A percentile compares a stretch with the other conserved stretches of the same genome.
phyloP scores from a whole-genome alignment of 2,113 vertebrate species.

The Crotalus horridus region DNA sequence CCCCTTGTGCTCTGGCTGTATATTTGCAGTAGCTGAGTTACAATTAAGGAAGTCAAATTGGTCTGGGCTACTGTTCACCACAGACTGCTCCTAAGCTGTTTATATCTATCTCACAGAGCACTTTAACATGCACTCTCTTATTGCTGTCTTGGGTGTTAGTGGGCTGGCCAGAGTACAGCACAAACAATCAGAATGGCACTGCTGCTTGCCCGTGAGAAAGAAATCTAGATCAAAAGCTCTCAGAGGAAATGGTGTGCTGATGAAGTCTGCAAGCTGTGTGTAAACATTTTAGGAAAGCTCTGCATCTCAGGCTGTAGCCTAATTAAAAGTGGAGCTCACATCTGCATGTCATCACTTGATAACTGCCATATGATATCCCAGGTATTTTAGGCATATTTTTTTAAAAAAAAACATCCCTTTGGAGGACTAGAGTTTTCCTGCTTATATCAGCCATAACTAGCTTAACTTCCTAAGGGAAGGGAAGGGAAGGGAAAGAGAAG shows the following conservation, averaged over 20 bases:
- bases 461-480: not conserved
- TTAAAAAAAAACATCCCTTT: not conserved
- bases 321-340: not conserved
- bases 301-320: not conserved
- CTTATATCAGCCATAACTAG: not conserved
- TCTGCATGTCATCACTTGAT: not conserved
- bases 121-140: not conserved
- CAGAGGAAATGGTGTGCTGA: not conserved
- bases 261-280: not conserved
- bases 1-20: not conserved
- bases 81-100: constrained; percentile 7
- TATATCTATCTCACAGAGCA: constrained; percentile 1
- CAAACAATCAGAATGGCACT: constrained; percentile 5
- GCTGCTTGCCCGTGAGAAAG: not conserved
- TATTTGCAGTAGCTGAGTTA: not conserved
- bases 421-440: not conserved
- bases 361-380: not conserved
- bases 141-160: not conserved
- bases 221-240: not conserved
- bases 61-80: not conserved
- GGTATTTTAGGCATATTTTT: not conserved
- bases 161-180: constrained; percentile 4
- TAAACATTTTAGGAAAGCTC: not conserved
- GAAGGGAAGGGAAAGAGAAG: too few species aligned
- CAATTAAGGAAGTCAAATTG: constrained; percentile 6